These are phyloP conservation scores for Lasiurus cinereus DNA, from an alignment of 2,113 vertebrate species.

Conservation along the genomic window DNA sequence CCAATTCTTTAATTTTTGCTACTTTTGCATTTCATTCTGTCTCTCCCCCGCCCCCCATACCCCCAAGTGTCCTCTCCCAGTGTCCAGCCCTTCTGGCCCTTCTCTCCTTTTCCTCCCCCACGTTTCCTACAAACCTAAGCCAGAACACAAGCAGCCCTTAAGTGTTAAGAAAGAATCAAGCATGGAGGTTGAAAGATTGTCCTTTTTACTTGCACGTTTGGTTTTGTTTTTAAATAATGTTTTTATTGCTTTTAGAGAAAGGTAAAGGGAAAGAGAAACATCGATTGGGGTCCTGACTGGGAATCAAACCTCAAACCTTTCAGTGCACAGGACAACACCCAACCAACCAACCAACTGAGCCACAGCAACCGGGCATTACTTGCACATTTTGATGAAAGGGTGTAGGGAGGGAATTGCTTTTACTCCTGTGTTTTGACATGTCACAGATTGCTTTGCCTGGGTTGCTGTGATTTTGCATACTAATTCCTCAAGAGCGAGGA, in stretches of 20 bases:
- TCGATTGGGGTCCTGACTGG: background rate
- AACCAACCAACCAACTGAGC: no score
- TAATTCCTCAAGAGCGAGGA: background rate
- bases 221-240: background rate
- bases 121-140: background rate
- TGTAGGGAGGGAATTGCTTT: background rate
- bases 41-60: fast-evolving
- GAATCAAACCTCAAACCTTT: background rate
- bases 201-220: background rate
- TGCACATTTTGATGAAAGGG: background rate
- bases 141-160: background rate
- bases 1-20: background rate
- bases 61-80: background rate
- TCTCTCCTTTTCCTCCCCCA: background rate
- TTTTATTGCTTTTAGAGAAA: background rate
- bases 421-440: background rate
- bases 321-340: no score
- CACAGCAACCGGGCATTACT: background rate
- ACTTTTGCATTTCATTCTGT: background rate
- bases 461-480: background rate
- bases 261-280: background rate
- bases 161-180: background rate
- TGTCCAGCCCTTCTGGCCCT: background rate
- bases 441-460: background rate
- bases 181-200: background rate